Evolutionary conservation across 1,140 invertebrate genomes (phyloP).

Genomic region (Bombus vancouverensis): DNA sequence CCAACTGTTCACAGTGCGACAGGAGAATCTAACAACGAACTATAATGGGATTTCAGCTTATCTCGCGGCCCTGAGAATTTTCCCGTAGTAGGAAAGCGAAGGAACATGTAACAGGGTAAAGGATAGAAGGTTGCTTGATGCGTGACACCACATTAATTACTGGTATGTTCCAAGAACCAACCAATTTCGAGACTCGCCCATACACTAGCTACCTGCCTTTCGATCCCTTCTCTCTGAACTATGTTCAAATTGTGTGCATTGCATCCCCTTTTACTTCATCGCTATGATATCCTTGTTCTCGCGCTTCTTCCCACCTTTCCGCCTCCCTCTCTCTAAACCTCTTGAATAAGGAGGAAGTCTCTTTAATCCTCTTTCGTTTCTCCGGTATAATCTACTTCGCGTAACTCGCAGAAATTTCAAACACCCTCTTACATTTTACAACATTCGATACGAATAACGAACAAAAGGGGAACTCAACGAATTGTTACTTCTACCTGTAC

Average conservation of each 20-base stretch:
- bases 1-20: conserved; percentile 40
- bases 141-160: conserved; percentile 67
- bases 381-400: not conserved
- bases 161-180: conserved; percentile 40
- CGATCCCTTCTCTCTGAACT: not conserved
- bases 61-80: conserved; percentile 55
- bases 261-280: not conserved
- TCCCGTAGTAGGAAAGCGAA: conserved; percentile 24
- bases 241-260: not conserved
- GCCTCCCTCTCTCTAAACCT: not conserved
- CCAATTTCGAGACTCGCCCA: conserved; percentile 18
- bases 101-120: not conserved
- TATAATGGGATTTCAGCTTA: conserved; percentile 73
- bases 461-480: not conserved
- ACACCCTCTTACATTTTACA: not conserved
- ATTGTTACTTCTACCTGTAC: not conserved
- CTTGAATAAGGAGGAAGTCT: not conserved
- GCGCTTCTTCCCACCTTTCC: not conserved
- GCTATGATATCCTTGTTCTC: not conserved
- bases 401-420: not conserved
- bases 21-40: conserved; percentile 67
- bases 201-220: not conserved
- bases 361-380: not conserved
- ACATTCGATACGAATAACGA: not conserved
- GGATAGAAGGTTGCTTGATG: conserved; percentile 46